Percentiles rank a stretch among this genome's conserved stretches.
These are phyloP conservation scores for Coptodon bakossiorum DNA, from an alignment of 2,113 vertebrate genomes.

Conservation along the genomic window DNA sequence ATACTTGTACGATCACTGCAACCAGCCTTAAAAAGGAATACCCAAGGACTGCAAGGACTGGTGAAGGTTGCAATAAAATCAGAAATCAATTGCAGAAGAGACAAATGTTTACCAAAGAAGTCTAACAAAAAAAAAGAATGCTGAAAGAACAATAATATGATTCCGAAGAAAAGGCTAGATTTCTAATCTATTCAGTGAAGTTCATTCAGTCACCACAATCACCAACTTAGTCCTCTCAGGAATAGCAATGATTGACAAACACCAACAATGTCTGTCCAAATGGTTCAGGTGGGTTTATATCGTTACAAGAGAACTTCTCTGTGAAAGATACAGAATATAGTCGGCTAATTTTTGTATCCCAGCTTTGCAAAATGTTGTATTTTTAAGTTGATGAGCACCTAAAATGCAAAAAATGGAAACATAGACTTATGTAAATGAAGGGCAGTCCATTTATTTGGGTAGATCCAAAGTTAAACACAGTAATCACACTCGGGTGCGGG, in stretches of 20 bases:
- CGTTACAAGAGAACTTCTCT: accelerated
- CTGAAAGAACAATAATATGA: neutral
- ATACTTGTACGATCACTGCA: neutral
- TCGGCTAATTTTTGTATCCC: accelerated
- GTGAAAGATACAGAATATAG: neutral
- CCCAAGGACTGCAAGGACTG: neutral
- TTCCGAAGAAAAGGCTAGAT: neutral
- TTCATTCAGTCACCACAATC: neutral
- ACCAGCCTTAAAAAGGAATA: neutral
- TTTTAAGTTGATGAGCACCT: neutral
- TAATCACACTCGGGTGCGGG: neutral
- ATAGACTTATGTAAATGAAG: neutral
- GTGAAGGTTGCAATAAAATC: neutral
- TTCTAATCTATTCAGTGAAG: neutral
- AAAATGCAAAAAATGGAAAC: neutral
- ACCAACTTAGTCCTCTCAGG: neutral
- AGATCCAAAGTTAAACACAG: neutral
- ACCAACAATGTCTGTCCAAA: neutral
- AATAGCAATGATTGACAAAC: neutral
- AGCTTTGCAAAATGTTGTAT: neutral
- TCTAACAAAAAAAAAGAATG: neutral
- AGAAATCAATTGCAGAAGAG: neutral
- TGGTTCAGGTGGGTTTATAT: accelerated
- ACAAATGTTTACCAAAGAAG: neutral
- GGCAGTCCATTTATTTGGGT: neutral